phyloP scores from a whole-genome alignment of 2,797 vertebrate species.

The Pseudochaenichthys georgianus region DNA sequence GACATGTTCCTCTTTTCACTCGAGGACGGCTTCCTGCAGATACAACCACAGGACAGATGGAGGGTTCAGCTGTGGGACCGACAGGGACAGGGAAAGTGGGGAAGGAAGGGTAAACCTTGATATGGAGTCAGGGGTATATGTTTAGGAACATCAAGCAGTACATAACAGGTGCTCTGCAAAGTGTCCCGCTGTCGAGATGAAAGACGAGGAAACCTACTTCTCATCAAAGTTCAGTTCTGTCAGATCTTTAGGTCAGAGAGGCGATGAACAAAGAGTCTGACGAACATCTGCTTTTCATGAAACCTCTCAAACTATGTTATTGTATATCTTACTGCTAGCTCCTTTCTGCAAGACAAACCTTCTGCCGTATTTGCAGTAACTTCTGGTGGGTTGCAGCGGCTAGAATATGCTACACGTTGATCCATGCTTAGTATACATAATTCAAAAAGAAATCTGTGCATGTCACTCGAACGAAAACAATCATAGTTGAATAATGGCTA shows the following conservation, averaged over 20 bases:
- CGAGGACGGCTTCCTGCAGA: conserved; percentile 4
- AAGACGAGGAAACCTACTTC: conserved; percentile 9
- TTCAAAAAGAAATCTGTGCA: neutral
- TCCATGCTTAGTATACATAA: neutral
- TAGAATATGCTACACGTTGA: too few species aligned
- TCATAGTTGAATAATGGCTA: neutral
- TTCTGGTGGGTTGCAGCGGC: neutral
- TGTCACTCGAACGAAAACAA: neutral
- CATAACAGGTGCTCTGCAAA: neutral
- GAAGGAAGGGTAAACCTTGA: neutral
- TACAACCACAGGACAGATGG: neutral
- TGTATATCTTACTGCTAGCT: neutral
- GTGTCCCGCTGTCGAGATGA: conserved; percentile 6
- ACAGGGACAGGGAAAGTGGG: neutral
- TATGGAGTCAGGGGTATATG: neutral
- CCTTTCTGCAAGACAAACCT: neutral
- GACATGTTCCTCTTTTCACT: conserved; percentile 13
- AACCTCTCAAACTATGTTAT: neutral
- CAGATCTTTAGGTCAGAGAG: neutral
- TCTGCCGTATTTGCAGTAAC: neutral
- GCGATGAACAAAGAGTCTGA: neutral
- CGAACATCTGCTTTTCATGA: neutral
- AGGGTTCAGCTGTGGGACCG: neutral
- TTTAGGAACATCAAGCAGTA: neutral
- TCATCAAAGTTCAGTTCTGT: neutral